Percentiles rank a stretch among this genome's conserved stretches.
Conservation (phyloP, 53 echinoderm and acorn worm genomes). For the Mesocentrotus franciscanus region DNA sequence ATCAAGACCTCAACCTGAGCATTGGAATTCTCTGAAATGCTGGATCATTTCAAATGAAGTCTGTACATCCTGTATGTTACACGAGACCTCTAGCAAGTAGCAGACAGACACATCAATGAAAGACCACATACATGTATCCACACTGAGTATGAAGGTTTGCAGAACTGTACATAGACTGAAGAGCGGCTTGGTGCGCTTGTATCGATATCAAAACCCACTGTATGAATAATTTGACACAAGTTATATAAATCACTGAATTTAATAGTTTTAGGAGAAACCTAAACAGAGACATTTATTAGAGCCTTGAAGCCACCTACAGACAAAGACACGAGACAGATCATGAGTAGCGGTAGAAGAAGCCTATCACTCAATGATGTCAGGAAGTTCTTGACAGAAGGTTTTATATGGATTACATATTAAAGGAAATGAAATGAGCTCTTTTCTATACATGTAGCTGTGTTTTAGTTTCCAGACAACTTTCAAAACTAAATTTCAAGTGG, state of each 20-base stretch:
- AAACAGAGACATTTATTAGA: neutral
- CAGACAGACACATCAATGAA: neutral
- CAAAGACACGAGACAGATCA: neutral
- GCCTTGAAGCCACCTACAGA: neutral
- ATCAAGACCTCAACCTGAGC: neutral
- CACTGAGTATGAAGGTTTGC: neutral
- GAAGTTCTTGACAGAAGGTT: slow-evolving; percentile 1
- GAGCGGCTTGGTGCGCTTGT: neutral
- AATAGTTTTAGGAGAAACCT: neutral
- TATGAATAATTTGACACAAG: neutral
- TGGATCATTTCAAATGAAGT: neutral
- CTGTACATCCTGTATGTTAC: too few species aligned
- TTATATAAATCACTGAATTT: neutral
- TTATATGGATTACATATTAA: slow-evolving; percentile 31
- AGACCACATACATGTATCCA: too few species aligned
- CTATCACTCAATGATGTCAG: neutral
- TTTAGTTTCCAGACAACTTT: slow-evolving; percentile 18
- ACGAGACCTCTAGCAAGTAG: neutral
- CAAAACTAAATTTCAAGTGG: neutral
- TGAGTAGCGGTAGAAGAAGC: neutral
- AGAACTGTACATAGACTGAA: neutral
- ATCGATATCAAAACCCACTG: neutral
- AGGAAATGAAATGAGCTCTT: slow-evolving; percentile 35
- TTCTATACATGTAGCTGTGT: neutral
- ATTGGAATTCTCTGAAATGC: neutral